Evolutionary conservation across 2,888 invertebrate species (phyloP).

Genomic region (Philaethria dido): DNA sequence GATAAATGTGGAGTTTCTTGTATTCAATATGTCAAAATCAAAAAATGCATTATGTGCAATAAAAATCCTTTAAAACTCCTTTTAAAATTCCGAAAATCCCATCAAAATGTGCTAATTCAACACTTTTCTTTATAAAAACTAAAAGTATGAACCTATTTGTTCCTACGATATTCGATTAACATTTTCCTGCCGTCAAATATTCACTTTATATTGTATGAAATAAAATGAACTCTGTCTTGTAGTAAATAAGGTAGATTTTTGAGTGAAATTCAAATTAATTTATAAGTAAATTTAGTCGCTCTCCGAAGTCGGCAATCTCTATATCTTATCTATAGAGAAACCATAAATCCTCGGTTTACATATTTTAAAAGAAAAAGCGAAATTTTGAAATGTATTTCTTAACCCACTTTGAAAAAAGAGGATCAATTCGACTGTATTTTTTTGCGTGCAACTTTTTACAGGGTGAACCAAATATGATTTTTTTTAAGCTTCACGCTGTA

Average conservation of each 20-base stretch:
- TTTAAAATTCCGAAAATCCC: neutral
- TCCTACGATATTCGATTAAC: slow-evolving; percentile 25
- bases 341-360: slow-evolving; percentile 30
- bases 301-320: slow-evolving; percentile 22
- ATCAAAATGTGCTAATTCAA: slow-evolving; percentile 23
- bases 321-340: slow-evolving; percentile 28
- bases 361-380: slow-evolving; percentile 22
- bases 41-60: too few relatives aligned
- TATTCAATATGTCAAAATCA: too few relatives aligned
- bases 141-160: slow-evolving; percentile 24
- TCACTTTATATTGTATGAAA: neutral
- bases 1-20: too few relatives aligned
- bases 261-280: slow-evolving; percentile 14
- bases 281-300: slow-evolving; percentile 31
- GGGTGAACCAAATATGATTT: too few relatives aligned
- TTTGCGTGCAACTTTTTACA: too few relatives aligned
- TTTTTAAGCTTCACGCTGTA: too few relatives aligned
- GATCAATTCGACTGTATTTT: too few relatives aligned
- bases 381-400: slow-evolving; percentile 20
- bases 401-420: too few relatives aligned
- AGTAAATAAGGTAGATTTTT: slow-evolving; percentile 8
- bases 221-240: neutral
- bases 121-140: slow-evolving; percentile 12
- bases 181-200: slow-evolving; percentile 25
- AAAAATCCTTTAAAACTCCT: neutral